Evolutionary conservation across 1,140 invertebrate species (phyloP).

Genomic region (Conopomorpha cramerella): DNA sequence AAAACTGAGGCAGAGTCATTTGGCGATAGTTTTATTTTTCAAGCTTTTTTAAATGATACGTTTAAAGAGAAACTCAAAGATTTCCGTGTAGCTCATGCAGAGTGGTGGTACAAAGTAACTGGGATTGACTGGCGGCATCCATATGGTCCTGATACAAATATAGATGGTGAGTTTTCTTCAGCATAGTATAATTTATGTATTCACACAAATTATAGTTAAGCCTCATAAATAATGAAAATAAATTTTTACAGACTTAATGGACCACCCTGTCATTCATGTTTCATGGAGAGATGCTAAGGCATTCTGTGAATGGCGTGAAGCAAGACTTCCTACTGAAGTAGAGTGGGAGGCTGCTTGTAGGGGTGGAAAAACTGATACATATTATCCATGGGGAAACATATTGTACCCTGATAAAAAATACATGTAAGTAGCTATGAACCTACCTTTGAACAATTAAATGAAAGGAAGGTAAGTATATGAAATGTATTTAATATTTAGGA

Average conservation of each 20-base stretch:
- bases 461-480: no score
- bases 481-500: no score
- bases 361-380: slow-evolving; percentile 73
- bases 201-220: no score
- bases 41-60: slow-evolving; percentile 72
- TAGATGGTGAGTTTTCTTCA: slow-evolving; percentile 70
- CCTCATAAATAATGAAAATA: neutral
- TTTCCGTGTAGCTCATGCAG: slow-evolving; percentile 78
- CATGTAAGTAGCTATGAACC: slow-evolving; percentile 70
- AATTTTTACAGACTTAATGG: slow-evolving; percentile 66
- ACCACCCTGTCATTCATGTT: slow-evolving; percentile 92
- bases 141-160: slow-evolving; percentile 76
- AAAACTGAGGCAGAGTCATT: slow-evolving; percentile 90
- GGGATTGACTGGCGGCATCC: slow-evolving; percentile 82
- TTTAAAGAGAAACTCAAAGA: slow-evolving; percentile 70
- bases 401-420: slow-evolving; percentile 76
- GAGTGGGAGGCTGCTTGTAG: slow-evolving; percentile 94
- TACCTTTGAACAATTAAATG: no score
- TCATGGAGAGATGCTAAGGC: slow-evolving; percentile 92
- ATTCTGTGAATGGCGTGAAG: slow-evolving; percentile 81
- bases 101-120: slow-evolving; percentile 89
- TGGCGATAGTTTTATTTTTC: slow-evolving; percentile 93
- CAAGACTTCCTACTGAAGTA: slow-evolving; percentile 87
- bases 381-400: slow-evolving; percentile 94
- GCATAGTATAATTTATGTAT: neutral